Evolutionary conservation across 1,140 invertebrate genomes (phyloP), one percentile per base, ranked within the genome.

Genomic region (Tetraneura akinire): DNA sequence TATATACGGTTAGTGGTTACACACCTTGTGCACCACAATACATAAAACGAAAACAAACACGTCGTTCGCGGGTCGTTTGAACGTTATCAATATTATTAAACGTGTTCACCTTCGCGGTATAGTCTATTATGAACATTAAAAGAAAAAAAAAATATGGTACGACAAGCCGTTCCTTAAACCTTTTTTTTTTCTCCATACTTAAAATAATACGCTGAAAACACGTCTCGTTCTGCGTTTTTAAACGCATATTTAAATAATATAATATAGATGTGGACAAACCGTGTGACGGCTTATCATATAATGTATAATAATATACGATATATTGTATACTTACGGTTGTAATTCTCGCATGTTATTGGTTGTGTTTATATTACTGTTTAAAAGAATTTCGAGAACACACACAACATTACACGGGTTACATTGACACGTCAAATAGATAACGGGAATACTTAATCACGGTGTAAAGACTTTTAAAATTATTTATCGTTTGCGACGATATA

Each of bases 71-170:
- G n/a, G 64, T n/a, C 23, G 1, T 45, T 45, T 21, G 13, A 23
- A 11, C 14, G 64, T 68, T 68, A 68, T 68, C 64, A 45, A 68
- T 68, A 68, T 68, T 21, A 45, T 68, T 68, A 64, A 64, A 64
- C 32, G 37, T 21, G 45, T 47, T 9, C 16, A n/a, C 60, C 29
- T 4, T 47, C 45, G 29, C 18, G 10, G 60, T 37, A n/a, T 18
- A 64, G 60, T 64, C 37, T 64, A n/a, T n/a, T n/a, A n/a, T n/a
- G n/a, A n/a, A n/a, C n/a, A n/a, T n/a, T n/a, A n/a, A n/a, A n/a
- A n/a, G n/a, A n/a, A n/a, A n/a, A 45, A 42, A 2, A 45, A 68
- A 68, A 21, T 68, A 68, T 32, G n/a, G n/a, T n/a, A n/a, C n/a
- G 37, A 68, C 37, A 23, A 45, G 37, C 21, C 64, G 0, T 14